Conservation (phyloP, 2,888 invertebrate species). For the Epinotia demarniana region DNA sequence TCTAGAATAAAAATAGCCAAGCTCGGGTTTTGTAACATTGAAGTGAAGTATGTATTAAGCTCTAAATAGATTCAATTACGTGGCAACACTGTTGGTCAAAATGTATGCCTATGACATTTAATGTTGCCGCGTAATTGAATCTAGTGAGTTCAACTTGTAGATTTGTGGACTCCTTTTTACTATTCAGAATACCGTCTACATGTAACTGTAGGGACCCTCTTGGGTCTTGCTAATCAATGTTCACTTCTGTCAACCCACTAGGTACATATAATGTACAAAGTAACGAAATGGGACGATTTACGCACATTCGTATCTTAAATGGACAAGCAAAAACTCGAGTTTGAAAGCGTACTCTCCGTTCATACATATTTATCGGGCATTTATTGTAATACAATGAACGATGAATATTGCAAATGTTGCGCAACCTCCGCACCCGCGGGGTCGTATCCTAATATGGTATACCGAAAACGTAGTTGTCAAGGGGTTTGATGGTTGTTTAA, state of each 20-base stretch:
- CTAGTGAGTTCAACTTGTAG: too few species aligned
- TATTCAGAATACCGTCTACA: not conserved
- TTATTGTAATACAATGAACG: constrained; percentile 77
- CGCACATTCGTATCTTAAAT: constrained; percentile 75
- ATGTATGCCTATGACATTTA: too few species aligned
- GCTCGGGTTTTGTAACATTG: too few species aligned
- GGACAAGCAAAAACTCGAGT: constrained; percentile 71
- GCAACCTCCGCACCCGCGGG: constrained; percentile 50
- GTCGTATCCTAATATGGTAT: constrained; percentile 46
- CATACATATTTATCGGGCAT: constrained; percentile 80
- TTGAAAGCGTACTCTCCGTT: constrained; percentile 71
- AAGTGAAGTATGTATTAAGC: too few species aligned
- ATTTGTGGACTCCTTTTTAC: not conserved
- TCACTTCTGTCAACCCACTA: not conserved
- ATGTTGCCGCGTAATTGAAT: too few species aligned
- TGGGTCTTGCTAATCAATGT: not conserved
- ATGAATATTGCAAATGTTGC: constrained; percentile 73
- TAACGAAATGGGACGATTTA: constrained; percentile 53
- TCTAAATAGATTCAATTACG: too few species aligned
- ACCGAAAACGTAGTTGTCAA: constrained; percentile 42
- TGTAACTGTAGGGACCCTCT: not conserved
- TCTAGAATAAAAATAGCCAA: too few species aligned
- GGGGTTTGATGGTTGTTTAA: constrained; percentile 38
- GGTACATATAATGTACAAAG: not conserved
- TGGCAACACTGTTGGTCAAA: too few species aligned